A percentile compares a stretch with the other conserved stretches of the same genome.
Evolutionary conservation across 2,113 vertebrate genomes (phyloP).

Genomic region (Plecotus auritus): DNA sequence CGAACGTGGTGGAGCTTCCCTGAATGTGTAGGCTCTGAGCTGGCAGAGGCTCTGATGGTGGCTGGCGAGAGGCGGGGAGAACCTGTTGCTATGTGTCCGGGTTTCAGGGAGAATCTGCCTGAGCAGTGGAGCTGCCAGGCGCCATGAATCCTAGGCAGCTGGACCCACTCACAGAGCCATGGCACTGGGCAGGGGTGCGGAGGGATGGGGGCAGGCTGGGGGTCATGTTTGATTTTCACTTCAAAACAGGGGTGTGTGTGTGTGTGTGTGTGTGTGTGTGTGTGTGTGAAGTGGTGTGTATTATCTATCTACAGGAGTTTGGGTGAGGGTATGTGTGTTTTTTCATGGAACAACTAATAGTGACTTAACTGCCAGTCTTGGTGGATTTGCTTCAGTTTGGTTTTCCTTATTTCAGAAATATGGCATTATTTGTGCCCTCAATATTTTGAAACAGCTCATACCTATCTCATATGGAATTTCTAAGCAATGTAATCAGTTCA

Average conservation of each 20-base stretch:
- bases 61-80: neutral
- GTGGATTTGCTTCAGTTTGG: slow-evolving; percentile 14
- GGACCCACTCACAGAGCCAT: neutral
- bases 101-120: neutral
- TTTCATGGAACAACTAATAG: neutral
- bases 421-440: neutral
- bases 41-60: neutral
- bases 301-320: neutral
- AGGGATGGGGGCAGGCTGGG: neutral
- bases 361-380: neutral
- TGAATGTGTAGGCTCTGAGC: neutral
- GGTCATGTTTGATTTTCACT: neutral
- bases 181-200: neutral
- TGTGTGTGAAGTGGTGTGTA: neutral
- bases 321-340: neutral
- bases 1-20: neutral
- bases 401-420: slow-evolving; percentile 30
- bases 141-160: neutral
- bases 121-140: too few species aligned
- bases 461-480: neutral
- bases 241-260: neutral
- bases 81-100: neutral
- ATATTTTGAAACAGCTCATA: slow-evolving; percentile 2
- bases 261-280: neutral
- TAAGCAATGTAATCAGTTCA: neutral